phyloP scores from a whole-genome alignment of 2,888 invertebrate genomes.

The Nomada ruficornis region DNA sequence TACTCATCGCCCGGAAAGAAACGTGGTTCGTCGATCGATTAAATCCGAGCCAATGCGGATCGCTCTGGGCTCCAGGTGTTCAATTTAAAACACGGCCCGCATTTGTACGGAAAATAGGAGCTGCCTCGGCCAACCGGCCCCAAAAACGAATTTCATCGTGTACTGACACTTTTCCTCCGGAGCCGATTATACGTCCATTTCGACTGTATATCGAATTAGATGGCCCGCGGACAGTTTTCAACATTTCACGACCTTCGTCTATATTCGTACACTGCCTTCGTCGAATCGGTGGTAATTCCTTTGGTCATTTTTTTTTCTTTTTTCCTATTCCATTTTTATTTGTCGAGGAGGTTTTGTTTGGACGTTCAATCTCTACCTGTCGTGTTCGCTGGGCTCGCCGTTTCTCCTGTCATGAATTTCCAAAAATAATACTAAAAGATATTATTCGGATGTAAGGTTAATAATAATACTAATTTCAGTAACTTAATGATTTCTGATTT shows the following conservation, averaged over 20 bases:
- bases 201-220: constrained; percentile 34
- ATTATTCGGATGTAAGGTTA: too few relatives aligned
- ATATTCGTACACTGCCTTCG: constrained; percentile 3
- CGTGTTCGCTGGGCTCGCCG: too few relatives aligned
- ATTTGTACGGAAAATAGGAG: constrained; percentile 48
- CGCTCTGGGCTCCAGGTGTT: constrained; percentile 29
- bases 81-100: constrained; percentile 28
- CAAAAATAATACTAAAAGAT: too few relatives aligned
- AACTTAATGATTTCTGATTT: too few relatives aligned
- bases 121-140: constrained; percentile 1
- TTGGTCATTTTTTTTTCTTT: neutral
- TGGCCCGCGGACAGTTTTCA: neutral
- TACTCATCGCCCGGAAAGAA: constrained; percentile 37
- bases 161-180: constrained; percentile 23
- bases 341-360: neutral
- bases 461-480: too few relatives aligned
- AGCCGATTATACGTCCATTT: constrained; percentile 36
- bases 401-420: neutral
- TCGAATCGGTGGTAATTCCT: neutral
- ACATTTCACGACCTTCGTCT: neutral
- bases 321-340: neutral
- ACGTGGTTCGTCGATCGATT: constrained; percentile 49
- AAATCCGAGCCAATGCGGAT: constrained; percentile 47
- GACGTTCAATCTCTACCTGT: too few relatives aligned
- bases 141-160: constrained; percentile 40